Evolutionary conservation across 2,888 invertebrate genomes (phyloP), one percentile per base, ranked within the genome.

Genomic region (Hartigia nigra): DNA sequence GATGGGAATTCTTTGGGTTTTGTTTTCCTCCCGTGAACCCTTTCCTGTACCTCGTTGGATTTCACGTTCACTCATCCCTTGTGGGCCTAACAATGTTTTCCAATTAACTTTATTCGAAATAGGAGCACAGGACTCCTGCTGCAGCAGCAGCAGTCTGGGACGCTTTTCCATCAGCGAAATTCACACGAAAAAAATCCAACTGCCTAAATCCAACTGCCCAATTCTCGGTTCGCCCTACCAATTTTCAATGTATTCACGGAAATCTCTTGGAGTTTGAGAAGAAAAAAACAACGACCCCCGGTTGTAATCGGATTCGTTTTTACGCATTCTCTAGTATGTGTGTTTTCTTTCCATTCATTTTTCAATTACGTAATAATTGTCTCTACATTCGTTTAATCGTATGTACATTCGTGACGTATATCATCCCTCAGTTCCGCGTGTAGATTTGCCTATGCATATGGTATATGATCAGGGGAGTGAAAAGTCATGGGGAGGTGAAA

Each of bases 31-130:
- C 9, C 9, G 4, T 9, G 23, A 23, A 31, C 32, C 36, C 69
- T 75, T 31, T 39, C 14, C 36, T 31, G 36, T 55, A 23, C 1
- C 23, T 55, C 55, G 55, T 23, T 9, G 55, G 23, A 55, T 55
- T 23, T 23, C 55, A 14, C 36, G 75, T 75, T 75, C 75, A 75
- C 75, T 34, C 76, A 12, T 9, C 74, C 76, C 78, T 39, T 31
- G 31, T 34, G 69, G 80, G 83, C 77, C 81, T 84, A 87, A 87
- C 89, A 86, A 87, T 88, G 87, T 88, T 89, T 89, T 89, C 88
- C 89, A 89, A 90, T 90, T 89, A 90, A 89, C 88, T 90, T 89
- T 88, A 88, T 87, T 88, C 86, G 88, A 89, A 89, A 88, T 89
- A 86, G 89, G 69, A 74, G 74, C 70, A 70, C 76, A 2, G 70